Evolutionary conservation across 2,797 vertebrate species (phyloP).

Genomic region (Chiroxiphia lanceolata): DNA sequence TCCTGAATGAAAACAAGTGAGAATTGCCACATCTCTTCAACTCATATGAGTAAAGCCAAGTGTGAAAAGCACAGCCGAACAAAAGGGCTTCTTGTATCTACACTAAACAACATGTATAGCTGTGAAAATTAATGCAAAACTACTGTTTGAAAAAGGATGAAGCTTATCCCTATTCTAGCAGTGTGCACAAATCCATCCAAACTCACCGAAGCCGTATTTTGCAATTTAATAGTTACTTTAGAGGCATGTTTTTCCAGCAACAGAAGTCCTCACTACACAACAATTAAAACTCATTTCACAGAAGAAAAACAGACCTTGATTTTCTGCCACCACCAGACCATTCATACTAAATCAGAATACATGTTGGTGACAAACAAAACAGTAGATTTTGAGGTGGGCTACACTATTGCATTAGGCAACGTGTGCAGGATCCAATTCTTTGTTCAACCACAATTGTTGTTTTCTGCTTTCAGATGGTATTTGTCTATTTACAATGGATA

Average conservation of each 20-base stretch:
- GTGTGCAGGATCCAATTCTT: background rate
- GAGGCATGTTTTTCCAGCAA: background rate
- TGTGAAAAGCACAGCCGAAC: background rate
- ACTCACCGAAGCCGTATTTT: background rate
- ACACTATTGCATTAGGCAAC: background rate
- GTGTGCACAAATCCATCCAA: constrained; percentile 29
- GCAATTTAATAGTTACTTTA: background rate
- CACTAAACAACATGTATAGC: background rate
- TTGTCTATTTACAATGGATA: constrained; percentile 32
- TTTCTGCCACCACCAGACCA: background rate
- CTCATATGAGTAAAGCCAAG: background rate
- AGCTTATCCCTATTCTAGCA: background rate
- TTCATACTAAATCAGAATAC: background rate
- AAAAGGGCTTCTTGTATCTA: background rate
- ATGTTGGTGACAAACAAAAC: background rate
- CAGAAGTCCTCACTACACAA: background rate
- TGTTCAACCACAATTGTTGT: background rate
- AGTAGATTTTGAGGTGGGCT: background rate
- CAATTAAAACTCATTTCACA: constrained; percentile 15
- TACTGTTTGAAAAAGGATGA: background rate
- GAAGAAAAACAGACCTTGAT: background rate
- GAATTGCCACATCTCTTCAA: background rate
- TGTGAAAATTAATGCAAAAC: constrained; percentile 25
- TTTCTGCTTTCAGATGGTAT: constrained; percentile 58
- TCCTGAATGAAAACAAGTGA: background rate